These are phyloP conservation scores for Vimba vimba DNA, from an alignment of 2,113 vertebrate species.

Conservation along the genomic window DNA sequence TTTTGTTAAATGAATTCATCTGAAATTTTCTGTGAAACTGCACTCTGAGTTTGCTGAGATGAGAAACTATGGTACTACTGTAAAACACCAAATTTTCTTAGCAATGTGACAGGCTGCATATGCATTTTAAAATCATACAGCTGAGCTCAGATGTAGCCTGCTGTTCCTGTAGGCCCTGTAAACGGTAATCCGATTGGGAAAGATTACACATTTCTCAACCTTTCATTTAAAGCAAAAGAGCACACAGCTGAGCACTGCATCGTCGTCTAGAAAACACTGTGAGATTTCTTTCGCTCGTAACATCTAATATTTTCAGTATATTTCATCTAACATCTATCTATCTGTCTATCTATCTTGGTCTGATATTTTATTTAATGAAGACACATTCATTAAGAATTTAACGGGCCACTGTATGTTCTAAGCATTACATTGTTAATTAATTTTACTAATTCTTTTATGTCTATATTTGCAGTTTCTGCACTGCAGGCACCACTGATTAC, in stretches of 20 bases:
- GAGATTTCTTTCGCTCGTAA: slow-evolving; percentile 8
- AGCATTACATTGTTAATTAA: not conserved
- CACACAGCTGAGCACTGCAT: slow-evolving; percentile 27
- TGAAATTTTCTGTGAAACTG: slow-evolving; percentile 17
- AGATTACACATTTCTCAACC: slow-evolving; percentile 52
- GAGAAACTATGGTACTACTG: slow-evolving; percentile 45
- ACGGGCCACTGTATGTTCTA: not conserved
- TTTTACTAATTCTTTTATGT: not conserved
- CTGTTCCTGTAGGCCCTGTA: slow-evolving; percentile 61
- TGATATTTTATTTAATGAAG: not conserved
- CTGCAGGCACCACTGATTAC: slow-evolving; percentile 9
- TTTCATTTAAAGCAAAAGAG: slow-evolving; percentile 51
- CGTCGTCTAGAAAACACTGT: slow-evolving; percentile 7
- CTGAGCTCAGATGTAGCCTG: slow-evolving; percentile 56
- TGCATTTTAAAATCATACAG: slow-evolving; percentile 53
- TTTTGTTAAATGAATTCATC: slow-evolving; percentile 18
- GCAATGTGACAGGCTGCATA: slow-evolving; percentile 52
- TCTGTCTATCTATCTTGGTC: not conserved
- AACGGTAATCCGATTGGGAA: slow-evolving; percentile 61
- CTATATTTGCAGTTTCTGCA: not conserved
- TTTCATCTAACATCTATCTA: too few relatives aligned
- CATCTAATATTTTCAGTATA: slow-evolving; percentile 38
- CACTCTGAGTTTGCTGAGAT: slow-evolving; percentile 29
- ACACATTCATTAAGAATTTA: not conserved
- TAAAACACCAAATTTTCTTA: slow-evolving; percentile 49